Evolutionary conservation across 2,113 vertebrate genomes (phyloP), one percentile per base, ranked within the genome.

Genomic region (Galbula dea): DNA sequence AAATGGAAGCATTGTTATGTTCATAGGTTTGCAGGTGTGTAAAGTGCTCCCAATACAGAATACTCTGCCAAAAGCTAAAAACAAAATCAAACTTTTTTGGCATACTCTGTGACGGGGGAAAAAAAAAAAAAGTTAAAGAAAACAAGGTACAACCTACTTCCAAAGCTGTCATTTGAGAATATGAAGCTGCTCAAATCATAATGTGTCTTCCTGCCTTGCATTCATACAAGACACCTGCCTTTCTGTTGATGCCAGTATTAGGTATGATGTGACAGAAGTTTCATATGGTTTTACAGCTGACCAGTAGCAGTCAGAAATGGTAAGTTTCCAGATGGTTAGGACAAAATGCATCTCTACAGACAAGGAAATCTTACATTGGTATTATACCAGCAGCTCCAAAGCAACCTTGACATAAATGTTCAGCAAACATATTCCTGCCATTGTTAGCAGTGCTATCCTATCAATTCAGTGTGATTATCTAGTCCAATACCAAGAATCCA

Each of bases 381-480:
- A 80, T 58, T 79, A 84, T 54, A 80, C 45, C 39, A 2, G 79
- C 34, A 95, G 82, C 67, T 95, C 63, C 69, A 72, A 93, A 74
- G 68, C 91, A 96, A 83, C 71, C 71, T 80, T 83, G 92, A 86
- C 91, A 96, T 91, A 96, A 95, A 94, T 94, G 94, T 95, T 85
- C 85, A 91, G 82, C 63, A 91, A 94, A 94, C 41, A 48, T 73
- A 86, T 86, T 91, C 67, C 93, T 95, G 87, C 75, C 75, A 71
- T 91, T 93, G 88, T 67, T 54, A 67, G 79, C 63, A 87, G 79
- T 91, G 59, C 78, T 93, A 55, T 69, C 78, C 88, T 74, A 93
- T 96, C 93, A 95, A 91, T 95, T 95, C 92, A 80, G 75, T 68
- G 62, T 77, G 93, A 94, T 96, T 95, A 96, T 85, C 92, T 88